phyloP scores from a whole-genome alignment of 1,140 invertebrate species.

The Pogonognathellus flavescens region DNA sequence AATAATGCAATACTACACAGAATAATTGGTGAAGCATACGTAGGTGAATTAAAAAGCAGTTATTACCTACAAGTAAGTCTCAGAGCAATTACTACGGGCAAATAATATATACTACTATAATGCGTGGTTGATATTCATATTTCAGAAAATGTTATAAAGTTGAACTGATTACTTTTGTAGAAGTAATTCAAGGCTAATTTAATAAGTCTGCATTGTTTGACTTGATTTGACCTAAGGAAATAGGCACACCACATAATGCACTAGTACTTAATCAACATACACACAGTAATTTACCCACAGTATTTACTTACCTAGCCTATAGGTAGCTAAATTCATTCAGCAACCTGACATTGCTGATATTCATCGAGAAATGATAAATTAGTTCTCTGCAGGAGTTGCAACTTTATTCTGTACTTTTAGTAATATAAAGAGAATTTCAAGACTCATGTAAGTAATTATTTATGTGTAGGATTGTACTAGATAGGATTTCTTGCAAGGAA shows the following conservation, averaged over 20 bases:
- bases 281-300: constrained; percentile 22
- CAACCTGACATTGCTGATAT: constrained; percentile 19
- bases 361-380: constrained; percentile 36
- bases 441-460: too few relatives aligned
- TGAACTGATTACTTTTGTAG: neutral
- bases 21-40: constrained; percentile 1
- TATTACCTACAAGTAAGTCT: constrained; percentile 2
- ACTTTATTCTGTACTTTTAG: constrained; percentile 31
- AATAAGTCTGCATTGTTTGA: constrained; percentile 9
- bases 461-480: too few relatives aligned
- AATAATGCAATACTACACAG: too few relatives aligned
- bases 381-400: constrained; percentile 33
- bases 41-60: constrained; percentile 18
- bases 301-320: neutral
- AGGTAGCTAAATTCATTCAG: constrained; percentile 21
- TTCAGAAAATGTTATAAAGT: neutral
- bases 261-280: neutral
- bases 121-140: neutral
- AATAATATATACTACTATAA: neutral
- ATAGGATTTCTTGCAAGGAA: neutral
- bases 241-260: neutral
- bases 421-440: too few relatives aligned
- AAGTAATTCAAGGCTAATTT: constrained; percentile 13
- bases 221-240: constrained; percentile 13
- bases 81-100: neutral